phyloP scores from a whole-genome alignment of 2,888 invertebrate species.

The Polydesmus complanatus region DNA sequence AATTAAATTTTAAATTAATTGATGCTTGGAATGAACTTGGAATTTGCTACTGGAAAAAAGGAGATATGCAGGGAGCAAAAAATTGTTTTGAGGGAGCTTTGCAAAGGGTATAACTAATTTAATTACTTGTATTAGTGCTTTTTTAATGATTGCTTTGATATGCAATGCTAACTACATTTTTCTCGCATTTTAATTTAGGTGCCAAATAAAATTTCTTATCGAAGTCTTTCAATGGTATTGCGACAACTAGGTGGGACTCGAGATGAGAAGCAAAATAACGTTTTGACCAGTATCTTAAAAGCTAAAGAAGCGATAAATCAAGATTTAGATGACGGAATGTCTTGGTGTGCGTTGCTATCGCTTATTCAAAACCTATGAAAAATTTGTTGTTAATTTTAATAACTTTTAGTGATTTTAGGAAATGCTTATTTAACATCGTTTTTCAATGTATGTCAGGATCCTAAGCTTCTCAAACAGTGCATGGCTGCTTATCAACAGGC shows the following conservation, averaged over 20 bases:
- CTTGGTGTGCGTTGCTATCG: constrained; percentile 46
- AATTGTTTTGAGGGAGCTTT: constrained; percentile 63
- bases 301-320: constrained; percentile 69
- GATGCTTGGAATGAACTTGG: constrained; percentile 82
- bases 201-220: constrained; percentile 56
- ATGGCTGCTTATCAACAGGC: constrained; percentile 71
- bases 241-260: constrained; percentile 45
- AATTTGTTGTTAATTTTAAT: neutral
- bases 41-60: constrained; percentile 76
- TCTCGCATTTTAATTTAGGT: constrained; percentile 37
- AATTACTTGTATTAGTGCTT: neutral
- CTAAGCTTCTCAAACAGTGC: constrained; percentile 52
- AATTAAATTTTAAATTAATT: constrained; percentile 61
- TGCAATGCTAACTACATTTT: constrained; percentile 1
- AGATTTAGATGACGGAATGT: constrained; percentile 61
- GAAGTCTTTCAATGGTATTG: constrained; percentile 66
- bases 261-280: constrained; percentile 42
- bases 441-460: constrained; percentile 58
- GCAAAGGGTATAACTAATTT: constrained; percentile 33
- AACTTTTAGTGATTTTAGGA: constrained; percentile 47
- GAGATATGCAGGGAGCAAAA: constrained; percentile 61
- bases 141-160: neutral
- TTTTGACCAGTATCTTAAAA: constrained; percentile 55
- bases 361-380: neutral
- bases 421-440: constrained; percentile 71